Evolutionary conservation across 2,797 vertebrate species (phyloP).

Genomic region (Cyclopterus lumpus): DNA sequence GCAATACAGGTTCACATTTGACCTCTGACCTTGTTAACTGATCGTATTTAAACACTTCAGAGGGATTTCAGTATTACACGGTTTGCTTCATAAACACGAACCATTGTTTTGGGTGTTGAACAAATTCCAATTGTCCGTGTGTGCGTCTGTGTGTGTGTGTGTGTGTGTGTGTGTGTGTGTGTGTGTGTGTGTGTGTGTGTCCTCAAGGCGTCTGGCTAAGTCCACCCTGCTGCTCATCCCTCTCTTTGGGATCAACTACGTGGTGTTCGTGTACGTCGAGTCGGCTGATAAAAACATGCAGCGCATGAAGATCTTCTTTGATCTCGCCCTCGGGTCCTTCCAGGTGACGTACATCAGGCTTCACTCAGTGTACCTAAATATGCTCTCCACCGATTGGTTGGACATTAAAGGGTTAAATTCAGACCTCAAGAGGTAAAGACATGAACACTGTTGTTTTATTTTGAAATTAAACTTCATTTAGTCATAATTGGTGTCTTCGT

Average conservation of each 20-base stretch:
- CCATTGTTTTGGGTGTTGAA: too few relatives aligned
- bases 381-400: background rate
- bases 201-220: constrained; percentile 90
- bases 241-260: constrained; percentile 92
- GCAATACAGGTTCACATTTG: constrained; percentile 87
- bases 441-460: too few relatives aligned
- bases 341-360: constrained; percentile 83
- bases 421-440: too few relatives aligned
- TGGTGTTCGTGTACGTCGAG: constrained; percentile 89
- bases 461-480: too few relatives aligned
- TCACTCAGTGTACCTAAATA: background rate
- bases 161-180: background rate
- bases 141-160: background rate
- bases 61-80: background rate
- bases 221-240: constrained; percentile 95
- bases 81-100: too few relatives aligned
- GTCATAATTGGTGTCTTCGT: too few relatives aligned
- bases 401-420: background rate
- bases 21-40: background rate
- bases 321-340: constrained; percentile 92
- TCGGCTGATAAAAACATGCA: constrained; percentile 70
- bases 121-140: too few relatives aligned
- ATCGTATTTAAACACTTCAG: background rate
- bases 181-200: constrained; percentile 10
- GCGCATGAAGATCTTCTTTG: constrained; percentile 90